These are phyloP conservation scores for Phengaris arion DNA, from an alignment of 2,888 invertebrate species.

Conservation along the genomic window DNA sequence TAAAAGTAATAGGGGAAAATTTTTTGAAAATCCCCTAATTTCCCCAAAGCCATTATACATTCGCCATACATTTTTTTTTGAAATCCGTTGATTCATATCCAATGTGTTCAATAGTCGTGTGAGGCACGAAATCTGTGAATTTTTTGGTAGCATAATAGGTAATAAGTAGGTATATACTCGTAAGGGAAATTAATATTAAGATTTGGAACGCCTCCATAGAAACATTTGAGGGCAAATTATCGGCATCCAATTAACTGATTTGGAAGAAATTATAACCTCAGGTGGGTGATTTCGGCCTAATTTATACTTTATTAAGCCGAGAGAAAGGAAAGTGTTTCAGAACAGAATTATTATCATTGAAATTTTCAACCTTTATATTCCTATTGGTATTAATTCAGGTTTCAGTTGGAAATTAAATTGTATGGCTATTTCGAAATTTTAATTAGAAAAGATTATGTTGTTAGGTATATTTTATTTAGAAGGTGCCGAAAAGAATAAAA, in stretches of 20 bases:
- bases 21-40: too few species aligned
- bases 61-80: too few species aligned
- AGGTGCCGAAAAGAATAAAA: background rate
- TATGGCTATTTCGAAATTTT: background rate
- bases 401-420: slow-evolving; percentile 17
- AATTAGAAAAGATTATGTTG: slow-evolving; percentile 14
- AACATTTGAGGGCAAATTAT: slow-evolving; percentile 16
- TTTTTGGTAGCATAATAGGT: background rate
- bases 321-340: slow-evolving; percentile 14
- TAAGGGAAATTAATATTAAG: background rate
- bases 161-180: too few species aligned
- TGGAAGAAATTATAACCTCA: slow-evolving; percentile 14
- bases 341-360: slow-evolving; percentile 15
- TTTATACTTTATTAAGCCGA: background rate
- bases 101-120: background rate
- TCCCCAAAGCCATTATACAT: too few species aligned
- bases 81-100: too few species aligned
- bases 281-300: background rate
- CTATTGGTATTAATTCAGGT: slow-evolving; percentile 20
- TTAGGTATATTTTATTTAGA: background rate
- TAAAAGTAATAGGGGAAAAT: too few species aligned
- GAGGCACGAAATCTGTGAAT: background rate
- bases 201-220: background rate
- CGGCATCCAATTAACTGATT: slow-evolving; percentile 23
- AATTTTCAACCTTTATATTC: slow-evolving; percentile 13